These are phyloP conservation scores for Resseliella maxima DNA, from an alignment of 2,888 invertebrate genomes.

Conservation along the genomic window DNA sequence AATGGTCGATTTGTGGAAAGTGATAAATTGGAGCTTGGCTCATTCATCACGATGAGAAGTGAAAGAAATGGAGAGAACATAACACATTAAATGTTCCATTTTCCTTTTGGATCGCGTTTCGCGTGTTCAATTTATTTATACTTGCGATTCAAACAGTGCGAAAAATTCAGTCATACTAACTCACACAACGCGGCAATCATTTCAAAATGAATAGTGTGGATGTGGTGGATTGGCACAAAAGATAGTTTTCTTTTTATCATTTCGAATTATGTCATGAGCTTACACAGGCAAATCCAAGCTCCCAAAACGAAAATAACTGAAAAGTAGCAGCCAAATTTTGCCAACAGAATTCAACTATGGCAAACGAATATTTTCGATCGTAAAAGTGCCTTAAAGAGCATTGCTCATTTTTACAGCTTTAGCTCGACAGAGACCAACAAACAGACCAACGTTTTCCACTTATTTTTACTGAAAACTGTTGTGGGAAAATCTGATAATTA, in stretches of 20 bases:
- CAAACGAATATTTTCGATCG: not conserved
- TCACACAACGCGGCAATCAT: not conserved
- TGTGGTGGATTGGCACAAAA: not conserved
- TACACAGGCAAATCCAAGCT: not conserved
- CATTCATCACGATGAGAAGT: not conserved
- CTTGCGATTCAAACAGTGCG: not conserved
- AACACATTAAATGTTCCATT: constrained; percentile 2
- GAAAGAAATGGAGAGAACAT: not conserved
- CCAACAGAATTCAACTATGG: not conserved
- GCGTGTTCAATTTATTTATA: too few species aligned
- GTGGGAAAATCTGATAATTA: constrained; percentile 17
- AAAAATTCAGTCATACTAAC: not conserved
- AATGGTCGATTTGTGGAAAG: not conserved
- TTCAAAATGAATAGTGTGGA: not conserved
- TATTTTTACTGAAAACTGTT: not conserved
- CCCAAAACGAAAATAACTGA: not conserved
- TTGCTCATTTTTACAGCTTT: not conserved
- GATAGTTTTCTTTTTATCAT: constrained; percentile 23
- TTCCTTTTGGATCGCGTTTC: not conserved
- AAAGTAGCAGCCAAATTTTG: not conserved
- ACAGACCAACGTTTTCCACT: not conserved
- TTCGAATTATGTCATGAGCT: not conserved
- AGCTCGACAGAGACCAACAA: not conserved
- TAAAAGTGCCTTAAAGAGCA: not conserved
- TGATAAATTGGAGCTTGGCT: not conserved